Percentiles rank a stretch among this genome's conserved stretches.
Evolutionary conservation across 2,888 invertebrate genomes (phyloP).

Genomic region (Xanthia icteritia): DNA sequence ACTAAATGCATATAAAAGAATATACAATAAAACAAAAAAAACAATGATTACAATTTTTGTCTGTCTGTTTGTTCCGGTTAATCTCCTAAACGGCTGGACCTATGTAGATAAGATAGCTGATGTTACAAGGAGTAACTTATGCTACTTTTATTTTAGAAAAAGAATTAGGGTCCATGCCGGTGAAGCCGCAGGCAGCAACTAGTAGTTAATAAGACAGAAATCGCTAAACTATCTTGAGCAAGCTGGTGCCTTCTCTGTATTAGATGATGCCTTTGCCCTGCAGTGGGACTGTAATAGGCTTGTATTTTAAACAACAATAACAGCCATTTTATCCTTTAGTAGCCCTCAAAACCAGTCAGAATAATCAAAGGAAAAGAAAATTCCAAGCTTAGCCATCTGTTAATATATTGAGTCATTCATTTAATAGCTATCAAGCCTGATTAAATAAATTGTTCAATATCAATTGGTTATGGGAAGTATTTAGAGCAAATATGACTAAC

Average conservation of each 20-base stretch:
- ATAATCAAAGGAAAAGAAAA: constrained; percentile 13
- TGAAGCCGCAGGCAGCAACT: too few relatives aligned
- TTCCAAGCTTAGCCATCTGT: neutral
- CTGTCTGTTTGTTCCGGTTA: too few relatives aligned
- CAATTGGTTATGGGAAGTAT: neutral
- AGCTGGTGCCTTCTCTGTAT: neutral
- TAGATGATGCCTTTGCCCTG: neutral
- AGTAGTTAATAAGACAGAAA: too few relatives aligned
- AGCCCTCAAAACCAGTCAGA: neutral
- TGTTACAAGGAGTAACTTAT: too few relatives aligned
- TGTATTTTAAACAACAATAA: neutral
- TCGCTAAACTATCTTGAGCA: too few relatives aligned
- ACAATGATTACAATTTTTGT: too few relatives aligned
- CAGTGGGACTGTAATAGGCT: neutral
- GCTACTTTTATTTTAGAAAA: too few relatives aligned
- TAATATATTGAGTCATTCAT: constrained; percentile 11
- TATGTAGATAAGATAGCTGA: too few relatives aligned
- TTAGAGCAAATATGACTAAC: neutral
- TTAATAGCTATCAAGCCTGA: neutral
- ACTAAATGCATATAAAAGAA: too few relatives aligned
- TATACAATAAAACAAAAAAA: too few relatives aligned
- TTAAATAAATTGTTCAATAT: neutral
- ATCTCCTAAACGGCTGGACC: too few relatives aligned
- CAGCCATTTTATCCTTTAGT: constrained; percentile 2
- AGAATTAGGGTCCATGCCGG: too few relatives aligned